Evolutionary conservation across 2,113 vertebrate species (phyloP).

Genomic region (Ranitomeya imitator): DNA sequence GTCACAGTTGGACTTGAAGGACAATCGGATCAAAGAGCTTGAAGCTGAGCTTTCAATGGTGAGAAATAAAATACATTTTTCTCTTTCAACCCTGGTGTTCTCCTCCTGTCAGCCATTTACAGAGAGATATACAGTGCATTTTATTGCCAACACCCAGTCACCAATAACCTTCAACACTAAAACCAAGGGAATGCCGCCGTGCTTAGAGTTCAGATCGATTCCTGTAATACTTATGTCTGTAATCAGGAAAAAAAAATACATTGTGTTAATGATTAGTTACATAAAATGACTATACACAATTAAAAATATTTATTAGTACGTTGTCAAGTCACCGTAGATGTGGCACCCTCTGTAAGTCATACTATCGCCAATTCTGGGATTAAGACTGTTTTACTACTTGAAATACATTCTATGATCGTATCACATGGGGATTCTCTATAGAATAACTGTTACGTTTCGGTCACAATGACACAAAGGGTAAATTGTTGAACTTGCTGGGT

Average conservation of each 20-base stretch:
- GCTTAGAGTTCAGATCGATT: not conserved
- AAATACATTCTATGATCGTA: not conserved
- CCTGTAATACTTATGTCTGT: not conserved
- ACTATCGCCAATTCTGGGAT: not conserved
- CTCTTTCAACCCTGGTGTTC: not conserved
- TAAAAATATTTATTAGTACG: too few relatives aligned
- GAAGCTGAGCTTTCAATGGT: constrained; percentile 98
- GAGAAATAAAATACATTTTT: constrained; percentile 65
- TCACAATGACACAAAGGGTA: not conserved
- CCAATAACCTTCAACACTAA: not conserved
- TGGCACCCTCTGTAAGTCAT: not conserved
- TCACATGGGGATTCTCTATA: not conserved
- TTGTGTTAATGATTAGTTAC: too few relatives aligned
- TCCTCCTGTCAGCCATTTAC: not conserved
- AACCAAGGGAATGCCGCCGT: not conserved
- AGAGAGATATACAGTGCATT: not conserved
- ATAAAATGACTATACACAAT: too few relatives aligned
- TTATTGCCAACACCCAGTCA: not conserved
- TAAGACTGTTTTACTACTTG: not conserved
- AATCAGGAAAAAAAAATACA: too few relatives aligned
- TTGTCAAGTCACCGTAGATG: not conserved
- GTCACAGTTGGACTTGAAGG: constrained; percentile 94
- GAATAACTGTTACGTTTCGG: not conserved
- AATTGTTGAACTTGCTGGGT: not conserved
- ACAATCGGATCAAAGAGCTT: constrained; percentile 98